phyloP scores from a whole-genome alignment of 2,888 invertebrate species.

The Andrena flavipes region DNA sequence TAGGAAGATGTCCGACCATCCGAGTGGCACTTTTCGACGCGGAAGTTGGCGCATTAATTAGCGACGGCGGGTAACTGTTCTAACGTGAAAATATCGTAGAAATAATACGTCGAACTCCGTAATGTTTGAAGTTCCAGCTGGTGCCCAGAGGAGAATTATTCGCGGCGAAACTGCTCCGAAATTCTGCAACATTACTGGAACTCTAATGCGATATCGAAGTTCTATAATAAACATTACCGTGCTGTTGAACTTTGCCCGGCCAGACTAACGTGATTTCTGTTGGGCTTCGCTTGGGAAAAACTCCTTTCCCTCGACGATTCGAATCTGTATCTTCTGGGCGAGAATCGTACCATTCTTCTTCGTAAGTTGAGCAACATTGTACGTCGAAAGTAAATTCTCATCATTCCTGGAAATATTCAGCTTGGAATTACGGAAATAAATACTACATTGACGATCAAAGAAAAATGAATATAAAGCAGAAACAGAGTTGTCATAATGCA shows the following conservation, averaged over 20 bases:
- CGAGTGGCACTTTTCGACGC: too few relatives aligned
- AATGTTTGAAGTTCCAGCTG: background rate
- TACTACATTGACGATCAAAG: too few relatives aligned
- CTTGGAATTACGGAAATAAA: too few relatives aligned
- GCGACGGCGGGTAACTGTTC: background rate
- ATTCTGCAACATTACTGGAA: conserved; percentile 3
- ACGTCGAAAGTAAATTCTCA: too few relatives aligned
- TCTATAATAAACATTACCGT: conserved; percentile 15
- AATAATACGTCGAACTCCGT: background rate
- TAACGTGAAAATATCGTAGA: background rate
- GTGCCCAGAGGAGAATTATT: conserved; percentile 2
- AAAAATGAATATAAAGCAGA: too few relatives aligned
- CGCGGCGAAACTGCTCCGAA: background rate
- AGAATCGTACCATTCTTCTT: too few relatives aligned
- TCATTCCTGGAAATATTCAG: too few relatives aligned
- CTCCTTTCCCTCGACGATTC: background rate
- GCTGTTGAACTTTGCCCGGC: background rate
- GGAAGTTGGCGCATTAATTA: background rate
- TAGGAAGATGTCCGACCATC: too few relatives aligned
- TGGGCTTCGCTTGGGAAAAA: background rate
- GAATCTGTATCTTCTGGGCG: conserved; percentile 7
- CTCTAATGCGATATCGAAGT: conserved; percentile 16
- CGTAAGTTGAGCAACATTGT: too few relatives aligned
- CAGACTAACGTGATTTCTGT: background rate
- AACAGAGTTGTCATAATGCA: too few relatives aligned